Percentiles rank a stretch among this genome's conserved stretches.
phyloP scores from a whole-genome alignment of 2,888 invertebrate genomes.

The Dynastes hyllus region DNA sequence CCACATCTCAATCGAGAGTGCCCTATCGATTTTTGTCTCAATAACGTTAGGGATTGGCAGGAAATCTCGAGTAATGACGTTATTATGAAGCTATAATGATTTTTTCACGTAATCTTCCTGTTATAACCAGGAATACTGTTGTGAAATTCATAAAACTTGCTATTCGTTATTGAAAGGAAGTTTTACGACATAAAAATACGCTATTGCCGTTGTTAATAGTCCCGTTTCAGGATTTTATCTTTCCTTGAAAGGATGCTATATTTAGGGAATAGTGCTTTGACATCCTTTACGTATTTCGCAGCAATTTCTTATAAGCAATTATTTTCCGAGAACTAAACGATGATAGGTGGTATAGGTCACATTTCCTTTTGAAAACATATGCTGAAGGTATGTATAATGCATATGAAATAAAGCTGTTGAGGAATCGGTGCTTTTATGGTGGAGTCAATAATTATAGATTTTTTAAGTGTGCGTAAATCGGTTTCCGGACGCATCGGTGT shows the following conservation, averaged over 20 bases:
- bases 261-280: not conserved
- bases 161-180: conserved; percentile 37
- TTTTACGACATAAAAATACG: conserved; percentile 5
- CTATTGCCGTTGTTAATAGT: conserved; percentile 10
- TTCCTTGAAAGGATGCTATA: not conserved
- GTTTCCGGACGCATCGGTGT: no score
- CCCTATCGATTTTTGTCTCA: conserved; percentile 24
- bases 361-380: no score
- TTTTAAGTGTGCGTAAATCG: no score
- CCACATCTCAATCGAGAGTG: not conserved
- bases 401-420: no score
- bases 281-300: not conserved
- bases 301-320: not conserved
- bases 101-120: conserved; percentile 18
- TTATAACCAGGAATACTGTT: conserved; percentile 13
- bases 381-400: no score
- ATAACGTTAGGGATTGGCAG: not conserved
- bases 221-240: conserved; percentile 11
- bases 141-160: conserved; percentile 21
- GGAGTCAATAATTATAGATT: no score
- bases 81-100: conserved; percentile 28
- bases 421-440: no score
- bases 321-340: not conserved
- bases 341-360: no score
- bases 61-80: conserved; percentile 38